Evolutionary conservation across 37 sponge, comb jelly and placozoan species (phyloP).

Genomic region (Tethya wilhelma): DNA sequence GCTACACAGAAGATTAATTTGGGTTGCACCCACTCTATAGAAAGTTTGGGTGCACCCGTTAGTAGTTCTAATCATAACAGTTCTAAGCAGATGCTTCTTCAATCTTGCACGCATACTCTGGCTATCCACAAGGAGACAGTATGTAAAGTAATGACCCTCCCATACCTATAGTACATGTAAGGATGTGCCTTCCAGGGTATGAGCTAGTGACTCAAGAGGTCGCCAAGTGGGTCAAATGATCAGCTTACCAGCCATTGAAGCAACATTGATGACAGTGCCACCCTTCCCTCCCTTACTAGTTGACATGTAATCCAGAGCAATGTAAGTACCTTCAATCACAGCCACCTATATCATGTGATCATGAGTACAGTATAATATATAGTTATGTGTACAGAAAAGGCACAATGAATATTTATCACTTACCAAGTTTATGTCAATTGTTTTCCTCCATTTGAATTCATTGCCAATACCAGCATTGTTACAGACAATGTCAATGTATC

Average conservation of each 20-base stretch:
- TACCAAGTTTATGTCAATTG: constrained; percentile 75
- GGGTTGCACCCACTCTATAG: too few species aligned
- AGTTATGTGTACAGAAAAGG: neutral
- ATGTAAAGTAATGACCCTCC: too few species aligned
- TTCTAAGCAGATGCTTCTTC: too few species aligned
- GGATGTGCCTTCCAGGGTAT: too few species aligned
- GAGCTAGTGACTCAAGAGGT: constrained; percentile 1
- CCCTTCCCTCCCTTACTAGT: constrained; percentile 57
- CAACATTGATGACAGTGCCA: constrained; percentile 74
- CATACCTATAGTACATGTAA: too few species aligned
- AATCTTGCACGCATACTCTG: too few species aligned
- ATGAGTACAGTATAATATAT: neutral
- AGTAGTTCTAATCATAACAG: too few species aligned
- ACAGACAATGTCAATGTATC: constrained; percentile 70
- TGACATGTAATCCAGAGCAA: constrained; percentile 80
- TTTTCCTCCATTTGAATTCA: constrained; percentile 69
- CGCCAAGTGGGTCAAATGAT: neutral
- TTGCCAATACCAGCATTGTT: constrained; percentile 88
- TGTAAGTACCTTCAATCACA: constrained; percentile 58
- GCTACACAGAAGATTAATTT: too few species aligned
- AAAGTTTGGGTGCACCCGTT: too few species aligned
- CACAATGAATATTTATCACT: neutral
- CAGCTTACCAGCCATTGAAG: constrained; percentile 76
- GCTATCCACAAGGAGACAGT: too few species aligned
- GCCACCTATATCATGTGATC: constrained; percentile 42